These are phyloP conservation scores for Tichodroma muraria DNA, from an alignment of 2,113 vertebrate genomes.

Conservation along the genomic window DNA sequence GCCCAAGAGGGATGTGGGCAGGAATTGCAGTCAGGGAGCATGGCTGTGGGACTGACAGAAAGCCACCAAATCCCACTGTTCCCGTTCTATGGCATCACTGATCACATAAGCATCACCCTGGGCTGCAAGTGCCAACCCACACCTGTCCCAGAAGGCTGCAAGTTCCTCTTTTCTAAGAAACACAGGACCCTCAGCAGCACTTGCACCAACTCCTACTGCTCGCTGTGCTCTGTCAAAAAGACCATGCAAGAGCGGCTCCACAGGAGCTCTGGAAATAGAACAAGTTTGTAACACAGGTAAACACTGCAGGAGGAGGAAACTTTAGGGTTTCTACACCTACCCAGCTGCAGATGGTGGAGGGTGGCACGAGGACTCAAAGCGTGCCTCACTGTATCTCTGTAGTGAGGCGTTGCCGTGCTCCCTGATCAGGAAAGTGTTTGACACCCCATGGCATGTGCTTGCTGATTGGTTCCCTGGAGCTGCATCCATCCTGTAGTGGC, in stretches of 20 bases:
- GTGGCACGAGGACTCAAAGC: rapidly evolving
- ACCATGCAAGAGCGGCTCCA: not conserved
- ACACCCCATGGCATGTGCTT: rapidly evolving
- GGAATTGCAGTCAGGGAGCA: too few species aligned
- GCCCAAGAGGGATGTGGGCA: too few species aligned
- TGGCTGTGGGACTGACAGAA: not conserved
- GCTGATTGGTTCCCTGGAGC: not conserved
- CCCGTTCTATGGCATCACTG: not conserved
- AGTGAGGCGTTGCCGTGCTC: rapidly evolving
- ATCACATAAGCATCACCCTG: not conserved
- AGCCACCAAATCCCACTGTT: not conserved
- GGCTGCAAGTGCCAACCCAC: not conserved
- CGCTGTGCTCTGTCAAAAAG: slow-evolving; percentile 6
- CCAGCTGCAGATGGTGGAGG: not conserved
- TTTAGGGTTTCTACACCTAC: not conserved
- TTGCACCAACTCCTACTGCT: slow-evolving; percentile 53
- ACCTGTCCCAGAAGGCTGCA: not conserved
- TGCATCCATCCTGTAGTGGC: not conserved
- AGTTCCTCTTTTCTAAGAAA: slow-evolving; percentile 51
- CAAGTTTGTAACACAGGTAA: slow-evolving; percentile 61
- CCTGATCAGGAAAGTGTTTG: not conserved
- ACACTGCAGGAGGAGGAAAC: not conserved
- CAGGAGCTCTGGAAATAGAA: slow-evolving; percentile 23
- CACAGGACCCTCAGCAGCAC: slow-evolving; percentile 62
- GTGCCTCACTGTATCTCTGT: rapidly evolving